phyloP scores from a whole-genome alignment of 2,113 vertebrate species.

The Vulpes ferrilata region DNA sequence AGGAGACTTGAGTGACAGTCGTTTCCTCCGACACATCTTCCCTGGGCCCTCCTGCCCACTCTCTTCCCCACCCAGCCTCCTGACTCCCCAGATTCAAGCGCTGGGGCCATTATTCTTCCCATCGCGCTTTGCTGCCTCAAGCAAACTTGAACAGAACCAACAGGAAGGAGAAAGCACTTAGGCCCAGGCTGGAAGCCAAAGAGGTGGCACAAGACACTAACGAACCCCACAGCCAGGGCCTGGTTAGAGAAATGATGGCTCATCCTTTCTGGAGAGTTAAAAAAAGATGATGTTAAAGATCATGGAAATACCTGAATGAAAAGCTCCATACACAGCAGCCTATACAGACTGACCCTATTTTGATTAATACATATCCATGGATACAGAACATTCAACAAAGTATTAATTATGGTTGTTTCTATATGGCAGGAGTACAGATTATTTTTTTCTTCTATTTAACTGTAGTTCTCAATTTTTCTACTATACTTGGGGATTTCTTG shows the following conservation, averaged over 20 bases:
- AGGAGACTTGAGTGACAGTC: neutral
- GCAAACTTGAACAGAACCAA: neutral
- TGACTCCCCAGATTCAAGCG: neutral
- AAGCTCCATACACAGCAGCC: neutral
- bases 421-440: neutral
- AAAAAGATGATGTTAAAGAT: neutral
- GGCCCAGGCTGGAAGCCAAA: neutral
- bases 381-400: conserved; percentile 30
- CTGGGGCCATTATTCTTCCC: neutral
- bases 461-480: conserved; percentile 28
- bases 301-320: neutral
- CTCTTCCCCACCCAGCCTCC: neutral
- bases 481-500: conserved; percentile 11
- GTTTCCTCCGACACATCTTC: neutral
- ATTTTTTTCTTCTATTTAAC: conserved; percentile 40
- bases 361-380: neutral
- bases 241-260: neutral
- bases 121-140: neutral
- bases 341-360: neutral
- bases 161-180: neutral
- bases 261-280: neutral
- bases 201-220: neutral
- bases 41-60: neutral
- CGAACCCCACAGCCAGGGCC: neutral
- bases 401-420: conserved; percentile 22